phyloP scores from a whole-genome alignment of 2,113 vertebrate species.

The Numida meleagris region DNA sequence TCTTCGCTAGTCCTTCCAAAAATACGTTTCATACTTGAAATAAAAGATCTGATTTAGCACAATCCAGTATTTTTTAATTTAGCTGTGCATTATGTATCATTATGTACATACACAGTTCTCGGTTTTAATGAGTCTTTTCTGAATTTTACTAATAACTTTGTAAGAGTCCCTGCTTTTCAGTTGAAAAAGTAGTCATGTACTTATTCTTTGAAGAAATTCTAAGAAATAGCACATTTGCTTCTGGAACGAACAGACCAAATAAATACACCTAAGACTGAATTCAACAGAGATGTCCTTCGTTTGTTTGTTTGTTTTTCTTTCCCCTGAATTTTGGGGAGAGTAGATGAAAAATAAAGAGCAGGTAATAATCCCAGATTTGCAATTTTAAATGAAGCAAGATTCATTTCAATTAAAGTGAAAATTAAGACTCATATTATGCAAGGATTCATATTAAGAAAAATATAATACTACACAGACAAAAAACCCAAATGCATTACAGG shows the following conservation, averaged over 20 bases:
- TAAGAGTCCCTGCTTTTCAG: not conserved
- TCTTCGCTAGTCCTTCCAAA: not conserved
- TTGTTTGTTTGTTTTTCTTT: not conserved
- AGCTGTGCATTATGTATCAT: too few species aligned
- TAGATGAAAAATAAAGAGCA: not conserved
- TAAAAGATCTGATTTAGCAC: not conserved
- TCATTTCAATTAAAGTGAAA: not conserved
- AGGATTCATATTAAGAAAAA: not conserved
- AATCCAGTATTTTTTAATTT: not conserved
- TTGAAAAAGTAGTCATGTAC: not conserved
- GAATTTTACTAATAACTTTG: not conserved
- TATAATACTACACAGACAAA: not conserved
- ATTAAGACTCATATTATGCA: not conserved
- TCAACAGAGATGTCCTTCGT: not conserved
- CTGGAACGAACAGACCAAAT: not conserved
- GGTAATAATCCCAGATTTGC: not conserved
- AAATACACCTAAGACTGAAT: not conserved
- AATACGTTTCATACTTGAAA: not conserved
- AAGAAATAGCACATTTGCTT: not conserved
- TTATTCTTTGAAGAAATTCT: not conserved
- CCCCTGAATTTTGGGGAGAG: too few species aligned
- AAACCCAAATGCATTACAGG: accelerated
- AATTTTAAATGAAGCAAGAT: not conserved
- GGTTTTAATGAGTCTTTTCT: not conserved
- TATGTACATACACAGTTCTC: not conserved